Evolutionary conservation across 2,888 invertebrate species (phyloP), one percentile per base, ranked within the genome.

Genomic region (Meteorus cinctellus): DNA sequence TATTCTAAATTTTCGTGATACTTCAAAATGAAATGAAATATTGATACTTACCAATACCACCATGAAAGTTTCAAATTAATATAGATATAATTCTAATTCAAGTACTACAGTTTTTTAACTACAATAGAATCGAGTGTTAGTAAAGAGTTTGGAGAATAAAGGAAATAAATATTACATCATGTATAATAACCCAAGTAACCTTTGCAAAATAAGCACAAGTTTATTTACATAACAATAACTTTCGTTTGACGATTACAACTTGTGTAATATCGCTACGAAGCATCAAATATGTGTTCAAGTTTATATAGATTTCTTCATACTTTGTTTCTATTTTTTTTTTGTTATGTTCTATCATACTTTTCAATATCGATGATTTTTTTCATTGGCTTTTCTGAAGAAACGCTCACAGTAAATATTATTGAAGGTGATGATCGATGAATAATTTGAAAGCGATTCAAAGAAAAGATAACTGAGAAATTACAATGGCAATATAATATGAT

Each of bases 121-220:
- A 70, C 65, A 77, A 34, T 79, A 31, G 34, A 76, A 36, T 77
- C 62, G 79, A 68, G 59, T 73, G 36, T 66, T 51, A 80, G 59
- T 69, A 74, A 70, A 75, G 45, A 75, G 69, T 68, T 65, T 36
- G 75, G 51, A 77, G 79, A 81, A 72, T 62, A 66, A 74, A 75
- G 79, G 81, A 85, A 86, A 85, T 81, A 84, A 83, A 84, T 77
- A 81, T 83, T 82, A 85, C 82, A 86, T 85, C 85, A 82, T 82
- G 78, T 77, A 55, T 55, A 55, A 55, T 55, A 80, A 82, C 84
- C 85, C 81, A 84, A 41, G 78, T 74, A 81, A 80, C 75, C 75
- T 81, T 86, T 86, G 81, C 85, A 86, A 85, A 88, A 85, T 85
- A 88, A 88, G 87, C 88, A 88, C 86, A 88, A 84, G 78, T 89